These are phyloP conservation scores for Nematopogon swammerdamellus DNA, from an alignment of 2,888 invertebrate species.

Conservation along the genomic window DNA sequence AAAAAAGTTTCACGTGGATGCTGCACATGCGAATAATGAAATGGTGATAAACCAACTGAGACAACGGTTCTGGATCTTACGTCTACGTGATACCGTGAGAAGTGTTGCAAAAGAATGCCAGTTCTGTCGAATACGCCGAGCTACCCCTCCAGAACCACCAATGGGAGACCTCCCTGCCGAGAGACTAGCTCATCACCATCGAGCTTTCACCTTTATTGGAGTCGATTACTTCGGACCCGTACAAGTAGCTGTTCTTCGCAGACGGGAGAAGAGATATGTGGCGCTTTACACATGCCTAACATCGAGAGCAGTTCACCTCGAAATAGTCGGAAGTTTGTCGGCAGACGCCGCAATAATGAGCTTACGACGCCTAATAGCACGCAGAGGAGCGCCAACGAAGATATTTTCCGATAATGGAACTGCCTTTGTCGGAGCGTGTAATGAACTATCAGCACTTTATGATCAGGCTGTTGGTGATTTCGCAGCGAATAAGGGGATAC, in stretches of 20 bases:
- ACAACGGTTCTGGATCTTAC: not conserved
- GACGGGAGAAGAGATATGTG: slow-evolving; percentile 2
- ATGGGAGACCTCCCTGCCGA: slow-evolving; percentile 2
- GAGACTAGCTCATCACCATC: not conserved
- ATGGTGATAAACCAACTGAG: not conserved
- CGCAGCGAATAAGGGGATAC: slow-evolving; percentile 2
- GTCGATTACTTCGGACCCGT: slow-evolving; percentile 6
- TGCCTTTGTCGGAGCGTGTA: slow-evolving; percentile 6
- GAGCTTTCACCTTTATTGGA: slow-evolving; percentile 4
- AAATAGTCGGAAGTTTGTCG: not conserved
- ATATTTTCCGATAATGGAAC: slow-evolving; percentile 10
- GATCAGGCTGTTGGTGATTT: not conserved
- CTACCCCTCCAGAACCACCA: not conserved
- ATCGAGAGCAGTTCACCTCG: not conserved
- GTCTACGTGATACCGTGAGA: not conserved
- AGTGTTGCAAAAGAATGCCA: not conserved
- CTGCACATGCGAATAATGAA: slow-evolving; percentile 1
- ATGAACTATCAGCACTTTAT: not conserved
- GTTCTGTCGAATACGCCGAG: not conserved
- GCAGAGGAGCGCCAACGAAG: slow-evolving; percentile 5
- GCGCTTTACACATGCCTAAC: not conserved
- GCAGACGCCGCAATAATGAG: slow-evolving; percentile 1
- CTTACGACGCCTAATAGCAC: slow-evolving; percentile 5
- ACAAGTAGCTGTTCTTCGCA: slow-evolving; percentile 3
- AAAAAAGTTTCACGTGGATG: not conserved